Evolutionary conservation across 2,113 vertebrate genomes (phyloP), one percentile per base, ranked within the genome.

Genomic region (Pseudorectes ferrugineus): DNA sequence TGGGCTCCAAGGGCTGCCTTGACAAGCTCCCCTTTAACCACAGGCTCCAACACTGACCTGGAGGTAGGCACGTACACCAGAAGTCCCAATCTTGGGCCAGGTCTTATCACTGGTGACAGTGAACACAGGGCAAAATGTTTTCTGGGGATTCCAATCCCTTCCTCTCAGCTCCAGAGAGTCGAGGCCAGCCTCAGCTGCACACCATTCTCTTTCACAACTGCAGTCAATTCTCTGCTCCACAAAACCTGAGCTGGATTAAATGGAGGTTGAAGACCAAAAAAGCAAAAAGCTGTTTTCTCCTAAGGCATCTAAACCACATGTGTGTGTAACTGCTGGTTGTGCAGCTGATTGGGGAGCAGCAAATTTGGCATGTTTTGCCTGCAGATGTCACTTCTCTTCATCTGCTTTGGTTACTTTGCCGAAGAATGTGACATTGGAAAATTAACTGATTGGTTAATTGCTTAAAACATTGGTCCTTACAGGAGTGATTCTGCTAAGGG

Each of bases 391-490:
- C 46, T 73, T 92, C 35, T 85, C 70, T 88, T 94, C 71, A 33
- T 70, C 81, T 88, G 62, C 81, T 95, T 89, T 89, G 71, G 85
- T 85, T 94, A 43, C 91, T 95, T 89, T 95, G 63, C 81, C 51
- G 85, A 67, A 36, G 57, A 93, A 51, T 40, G 58, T 89, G 89
- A 93, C 20, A 1, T 7, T 94, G 52, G 38, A 58, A 94, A 96
- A 94, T 93, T 77, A 95, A 48, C 62, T 91, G 85, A 92, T 95
- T 45, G 42, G 22, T 83, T 95, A 94, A 93, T 94, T 91, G 71
- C 89, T 89, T 70, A 58, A 95, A 96, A 91, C 33, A 52, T 74
- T 89, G 74, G 72, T 89, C 35, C 62, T 55, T 76, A 35, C 66
- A 76, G 49, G 43, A 54, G 46, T 62, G 76, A 58, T 96, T 94